Conservation (phyloP, 2,888 invertebrate genomes). For the Fragum sueziense region DNA sequence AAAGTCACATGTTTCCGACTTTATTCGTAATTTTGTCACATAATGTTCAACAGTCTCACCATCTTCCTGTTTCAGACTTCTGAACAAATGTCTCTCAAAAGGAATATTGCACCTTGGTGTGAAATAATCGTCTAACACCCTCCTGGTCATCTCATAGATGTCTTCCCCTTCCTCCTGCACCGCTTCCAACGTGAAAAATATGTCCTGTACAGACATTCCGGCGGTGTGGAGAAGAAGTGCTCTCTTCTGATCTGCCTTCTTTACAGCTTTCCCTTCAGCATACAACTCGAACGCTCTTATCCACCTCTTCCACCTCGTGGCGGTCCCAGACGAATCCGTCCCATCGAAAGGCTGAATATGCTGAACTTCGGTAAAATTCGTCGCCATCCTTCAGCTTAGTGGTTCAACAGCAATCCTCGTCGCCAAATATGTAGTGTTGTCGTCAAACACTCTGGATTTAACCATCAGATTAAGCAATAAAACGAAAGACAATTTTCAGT, state of each 20-base stretch:
- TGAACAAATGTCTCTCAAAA: slow-evolving; percentile 48
- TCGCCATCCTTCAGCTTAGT: not conserved
- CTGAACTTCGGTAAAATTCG: not conserved
- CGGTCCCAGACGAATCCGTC: not conserved
- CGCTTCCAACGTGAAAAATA: not conserved
- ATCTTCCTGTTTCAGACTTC: slow-evolving; percentile 30
- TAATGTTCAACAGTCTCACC: slow-evolving; percentile 25
- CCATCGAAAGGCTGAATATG: not conserved
- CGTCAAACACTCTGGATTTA: not conserved
- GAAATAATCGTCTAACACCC: slow-evolving; percentile 27
- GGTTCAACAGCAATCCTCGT: not conserved
- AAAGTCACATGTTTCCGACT: slow-evolving; percentile 27
- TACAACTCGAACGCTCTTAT: slow-evolving; percentile 46
- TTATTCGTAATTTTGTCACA: slow-evolving; percentile 18
- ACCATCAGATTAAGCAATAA: not conserved
- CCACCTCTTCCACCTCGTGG: slow-evolving; percentile 40
- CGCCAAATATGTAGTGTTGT: not conserved
- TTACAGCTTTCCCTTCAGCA: slow-evolving; percentile 36
- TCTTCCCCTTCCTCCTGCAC: not conserved
- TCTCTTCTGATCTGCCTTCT: slow-evolving; percentile 16
- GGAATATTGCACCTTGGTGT: slow-evolving; percentile 31
- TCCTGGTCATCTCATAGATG: not conserved
- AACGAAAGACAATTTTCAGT: not conserved
- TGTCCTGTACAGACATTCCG: slow-evolving; percentile 18
- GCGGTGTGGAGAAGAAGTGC: not conserved